These are phyloP conservation scores for Aphelocoma californica DNA, from an alignment of 2,797 vertebrate genomes.

Conservation along the genomic window DNA sequence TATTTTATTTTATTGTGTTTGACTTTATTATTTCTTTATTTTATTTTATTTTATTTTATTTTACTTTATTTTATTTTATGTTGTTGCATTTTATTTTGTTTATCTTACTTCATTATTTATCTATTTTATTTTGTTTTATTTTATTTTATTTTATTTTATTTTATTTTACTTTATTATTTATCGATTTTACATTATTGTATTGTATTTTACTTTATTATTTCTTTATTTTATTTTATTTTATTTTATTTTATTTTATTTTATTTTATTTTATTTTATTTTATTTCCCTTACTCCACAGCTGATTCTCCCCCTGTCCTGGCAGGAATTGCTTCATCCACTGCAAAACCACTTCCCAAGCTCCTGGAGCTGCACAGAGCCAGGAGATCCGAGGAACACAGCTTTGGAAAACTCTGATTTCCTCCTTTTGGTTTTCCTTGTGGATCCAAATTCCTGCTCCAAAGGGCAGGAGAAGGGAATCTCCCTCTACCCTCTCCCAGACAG, in stretches of 20 bases:
- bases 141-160: background rate
- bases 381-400: accelerated
- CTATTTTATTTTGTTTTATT: background rate
- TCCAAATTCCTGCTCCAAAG: accelerated
- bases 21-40: background rate
- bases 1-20: background rate
- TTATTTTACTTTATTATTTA: background rate
- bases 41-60: background rate
- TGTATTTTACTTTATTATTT: background rate
- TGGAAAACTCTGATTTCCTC: background rate
- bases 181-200: no score
- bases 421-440: background rate
- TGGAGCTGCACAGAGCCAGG: accelerated
- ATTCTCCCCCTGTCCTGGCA: background rate
- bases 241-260: background rate
- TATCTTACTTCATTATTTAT: no score
- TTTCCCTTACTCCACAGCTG: accelerated
- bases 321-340: background rate
- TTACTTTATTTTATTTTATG: no score
- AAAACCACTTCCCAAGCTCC: accelerated
- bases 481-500: background rate
- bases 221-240: no score
- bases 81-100: background rate
- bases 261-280: background rate
- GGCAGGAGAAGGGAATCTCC: background rate